These are phyloP conservation scores for Pseudomyrmex pallidus DNA, from an alignment of 1,140 invertebrate genomes.

Conservation along the genomic window DNA sequence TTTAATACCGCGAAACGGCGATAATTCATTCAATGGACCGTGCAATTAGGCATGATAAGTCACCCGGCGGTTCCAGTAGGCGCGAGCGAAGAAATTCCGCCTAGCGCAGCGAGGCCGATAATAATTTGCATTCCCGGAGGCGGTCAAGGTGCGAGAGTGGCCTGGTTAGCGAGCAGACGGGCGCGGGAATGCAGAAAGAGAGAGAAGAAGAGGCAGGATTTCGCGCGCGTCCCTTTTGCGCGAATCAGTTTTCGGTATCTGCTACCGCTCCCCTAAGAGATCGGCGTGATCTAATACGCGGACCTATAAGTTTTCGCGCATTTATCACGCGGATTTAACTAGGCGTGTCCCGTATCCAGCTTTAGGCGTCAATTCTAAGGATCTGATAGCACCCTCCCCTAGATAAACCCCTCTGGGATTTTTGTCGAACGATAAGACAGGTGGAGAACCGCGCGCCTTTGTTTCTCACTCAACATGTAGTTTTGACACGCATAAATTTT, in stretches of 20 bases:
- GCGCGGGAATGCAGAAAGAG: neutral
- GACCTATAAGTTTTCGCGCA: slow-evolving; percentile 71
- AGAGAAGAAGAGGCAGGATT: neutral
- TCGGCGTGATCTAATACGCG: slow-evolving; percentile 33
- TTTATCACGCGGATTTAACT: slow-evolving; percentile 77
- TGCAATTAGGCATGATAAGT: slow-evolving; percentile 75
- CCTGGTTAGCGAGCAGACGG: slow-evolving; percentile 5
- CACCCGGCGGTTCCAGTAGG: slow-evolving; percentile 61
- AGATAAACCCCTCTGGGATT: slow-evolving; percentile 36
- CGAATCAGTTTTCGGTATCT: slow-evolving; percentile 75
- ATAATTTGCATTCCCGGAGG: slow-evolving; percentile 70
- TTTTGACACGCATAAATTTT: too few species aligned
- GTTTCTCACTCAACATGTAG: neutral
- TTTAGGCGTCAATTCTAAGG: slow-evolving; percentile 64
- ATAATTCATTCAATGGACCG: slow-evolving; percentile 69
- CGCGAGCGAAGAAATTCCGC: slow-evolving; percentile 46
- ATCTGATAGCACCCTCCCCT: slow-evolving; percentile 33
- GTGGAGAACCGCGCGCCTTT: slow-evolving; percentile 52
- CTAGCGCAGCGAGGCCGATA: slow-evolving; percentile 65
- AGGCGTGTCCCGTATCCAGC: slow-evolving; percentile 74
- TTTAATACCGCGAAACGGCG: slow-evolving; percentile 68
- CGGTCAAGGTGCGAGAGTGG: slow-evolving; percentile 59
- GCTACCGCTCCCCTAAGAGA: slow-evolving; percentile 76
- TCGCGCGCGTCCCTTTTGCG: slow-evolving; percentile 22
- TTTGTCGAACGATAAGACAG: slow-evolving; percentile 60